Evolutionary conservation across 1,140 invertebrate species (phyloP), one percentile per base, ranked within the genome.

Genomic region (Phymastichus coffea): DNA sequence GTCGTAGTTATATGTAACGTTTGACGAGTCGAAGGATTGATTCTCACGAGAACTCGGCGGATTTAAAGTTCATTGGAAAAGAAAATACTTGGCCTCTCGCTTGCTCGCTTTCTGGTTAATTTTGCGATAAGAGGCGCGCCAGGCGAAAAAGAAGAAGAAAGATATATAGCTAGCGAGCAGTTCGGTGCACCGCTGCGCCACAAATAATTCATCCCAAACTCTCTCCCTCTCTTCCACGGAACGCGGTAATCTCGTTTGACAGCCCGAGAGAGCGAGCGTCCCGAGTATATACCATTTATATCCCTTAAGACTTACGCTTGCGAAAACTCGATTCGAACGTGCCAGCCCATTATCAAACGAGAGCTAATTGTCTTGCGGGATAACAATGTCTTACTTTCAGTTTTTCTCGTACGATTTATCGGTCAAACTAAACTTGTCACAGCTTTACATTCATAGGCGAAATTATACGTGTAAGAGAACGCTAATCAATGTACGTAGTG

Each of bases 121-220:
- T 26, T 49, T 30, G 47, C 28, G 47, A 17, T 9, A 8, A 2
- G 19, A 12, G 35, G 43, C 43, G 22, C 41, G 7, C 3, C 17
- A 20, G 17, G 17, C 14, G 15, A 17, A 25, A 49, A 49, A 49
- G 47, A 4, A 6, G 47, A 37, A 49, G 20, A 49, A 35, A 35
- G n/a, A n/a, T n/a, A n/a, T n/a, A n/a, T n/a, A n/a, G n/a, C n/a
- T n/a, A n/a, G n/a, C n/a, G n/a, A n/a, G n/a, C n/a, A n/a, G n/a
- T n/a, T n/a, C n/a, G n/a, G n/a, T n/a, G n/a, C n/a, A n/a, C n/a
- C 20, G 20, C 38, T 41, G 43, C 28, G 61, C 58, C 63, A 62
- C 65, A 66, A 73, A 71, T 70, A 72, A 75, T 73, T 73, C 67
- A 75, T 73, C 63, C 60, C 43, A 46, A 61, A 22, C 37, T 40